Base-by-base conservation (phyloP, 2,888 invertebrate genomes). In the Cotesia congregata region DNA sequence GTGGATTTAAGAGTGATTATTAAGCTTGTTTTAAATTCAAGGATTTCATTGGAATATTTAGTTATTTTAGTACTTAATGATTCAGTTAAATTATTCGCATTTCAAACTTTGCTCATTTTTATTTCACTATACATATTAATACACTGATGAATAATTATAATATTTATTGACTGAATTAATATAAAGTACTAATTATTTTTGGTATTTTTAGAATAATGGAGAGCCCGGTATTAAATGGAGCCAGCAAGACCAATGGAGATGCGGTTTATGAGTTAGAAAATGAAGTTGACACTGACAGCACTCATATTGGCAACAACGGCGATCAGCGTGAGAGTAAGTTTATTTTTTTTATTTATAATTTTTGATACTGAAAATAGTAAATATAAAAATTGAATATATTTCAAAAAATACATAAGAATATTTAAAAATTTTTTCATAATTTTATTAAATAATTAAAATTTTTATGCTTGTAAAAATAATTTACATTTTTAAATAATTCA, bases 241-340 rank as follows among this genome's bases (percentile, higher is more conserved):
- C 83, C 41, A 83, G 83, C 39, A 85, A 84, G 12, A 80, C 83
- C 17, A 86, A 86, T 65, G 81, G 80, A 4, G 80, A 80, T 6
- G 74, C 82, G 12, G 80, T 81, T 1, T 88, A 85, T 72, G 86
- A 86, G 62, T 65, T 86, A 72, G 86, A 87, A 59, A 84, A 83
- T n/a, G 88, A 88, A 72, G 87, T 85, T 1, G 89, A 89, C 61
- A 87, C 86, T 6, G 89, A 89, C 67, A 89, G 89, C 75, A 86
- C 88, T 3, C 86, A 85, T 39, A 88, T 86, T 1, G 83, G 83
- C 41, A 84, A 85, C 61, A 81, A 84, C 9, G 79, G 77, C 4
- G 86, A 88, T 77, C 83, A 84, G 40, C 84, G 86, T 9, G 84
- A 87, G 67, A 85, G 89, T 89, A 82, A 89, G 89, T 86, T 77